Evolutionary conservation across 2,113 vertebrate genomes (phyloP).

Genomic region (Nannobrachium achirus): DNA sequence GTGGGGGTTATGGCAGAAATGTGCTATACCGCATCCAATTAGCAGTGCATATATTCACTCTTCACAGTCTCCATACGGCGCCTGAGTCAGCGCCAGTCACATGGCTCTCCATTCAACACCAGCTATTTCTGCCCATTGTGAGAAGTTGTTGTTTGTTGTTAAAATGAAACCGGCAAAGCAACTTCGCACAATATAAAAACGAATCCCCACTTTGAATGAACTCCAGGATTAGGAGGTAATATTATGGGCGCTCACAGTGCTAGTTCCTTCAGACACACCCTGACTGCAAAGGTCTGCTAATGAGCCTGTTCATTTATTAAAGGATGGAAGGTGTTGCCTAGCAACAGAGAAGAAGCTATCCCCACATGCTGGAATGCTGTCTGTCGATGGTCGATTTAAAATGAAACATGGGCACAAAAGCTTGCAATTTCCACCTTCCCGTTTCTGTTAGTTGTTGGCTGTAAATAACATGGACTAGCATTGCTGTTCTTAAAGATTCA

Average conservation of each 20-base stretch:
- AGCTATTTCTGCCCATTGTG: slow-evolving; percentile 49
- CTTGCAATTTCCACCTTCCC: slow-evolving; percentile 49
- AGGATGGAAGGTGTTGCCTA: slow-evolving; percentile 63
- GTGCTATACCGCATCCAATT: slow-evolving; percentile 51
- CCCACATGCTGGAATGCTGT: slow-evolving; percentile 16
- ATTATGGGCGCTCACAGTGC: slow-evolving; percentile 30
- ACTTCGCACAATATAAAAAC: slow-evolving; percentile 35
- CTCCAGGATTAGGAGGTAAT: slow-evolving; percentile 26
- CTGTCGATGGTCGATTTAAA: slow-evolving; percentile 35
- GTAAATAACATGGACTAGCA: slow-evolving; percentile 33
- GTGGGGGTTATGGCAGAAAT: slow-evolving; percentile 25
- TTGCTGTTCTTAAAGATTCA: slow-evolving; percentile 46
- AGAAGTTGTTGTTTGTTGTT: slow-evolving; percentile 20
- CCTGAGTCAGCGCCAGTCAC: slow-evolving; percentile 45
- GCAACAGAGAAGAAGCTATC: slow-evolving; percentile 55
- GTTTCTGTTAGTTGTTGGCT: slow-evolving; percentile 42
- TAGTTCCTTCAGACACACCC: slow-evolving; percentile 13
- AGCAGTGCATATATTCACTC: slow-evolving; percentile 40
- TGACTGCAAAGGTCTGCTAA: slow-evolving; percentile 50
- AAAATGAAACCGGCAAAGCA: slow-evolving; percentile 37
- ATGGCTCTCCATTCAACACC: slow-evolving; percentile 29
- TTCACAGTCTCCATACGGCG: slow-evolving; percentile 11
- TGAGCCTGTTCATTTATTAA: slow-evolving; percentile 67
- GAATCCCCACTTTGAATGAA: slow-evolving; percentile 3
- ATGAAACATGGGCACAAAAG: slow-evolving; percentile 53